Evolutionary conservation across 2,797 vertebrate genomes (phyloP), one percentile per base, ranked within the genome.

Genomic region (Liparis tanakae): DNA sequence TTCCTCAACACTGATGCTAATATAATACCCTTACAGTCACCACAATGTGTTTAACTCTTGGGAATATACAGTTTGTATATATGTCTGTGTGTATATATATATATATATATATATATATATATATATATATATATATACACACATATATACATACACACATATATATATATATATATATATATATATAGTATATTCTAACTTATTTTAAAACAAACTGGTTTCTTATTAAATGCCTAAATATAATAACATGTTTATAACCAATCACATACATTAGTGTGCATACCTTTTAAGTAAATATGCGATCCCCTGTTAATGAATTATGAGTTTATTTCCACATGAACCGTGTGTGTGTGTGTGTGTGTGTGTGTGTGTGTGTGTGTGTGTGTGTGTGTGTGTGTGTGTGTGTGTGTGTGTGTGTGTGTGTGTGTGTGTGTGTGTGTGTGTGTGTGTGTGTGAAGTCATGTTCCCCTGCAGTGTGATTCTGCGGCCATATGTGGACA

Each of bases 401-500:
- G 25, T 30, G 3, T 2, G 25, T 30, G 25, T 30, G 25, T 30
- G 25, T 1, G 25, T 30, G 25, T 30, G 25, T 30, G 25, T 30
- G 25, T 30, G 25, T 30, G 25, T 30, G 25, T 30, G 25, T 30
- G 25, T 30, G 25, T 30, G 25, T 30, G 50, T 77, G 67, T 73
- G 39, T 83, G 55, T 59, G 20, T 68, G 25, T 72, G 57, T 58
- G 68, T 63, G 78, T 83, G 69, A 64, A 80, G 71, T 67, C 56
- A 60, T 79, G 67, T 53, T 70, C 50, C 33, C 51, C 74, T 33
- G 34, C 72, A 34, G 63, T 82, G 59, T 69, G 56, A 73, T 77
- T 73, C 65, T 55, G 65, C 61, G 25, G 80, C 84, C 77, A 60
- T 81, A 82, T 79, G 87, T 72, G 84, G 82, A 80, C 84, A 84